Base-by-base conservation (phyloP, 2,797 vertebrate genomes). In the Peromyscus aztecus region DNA sequence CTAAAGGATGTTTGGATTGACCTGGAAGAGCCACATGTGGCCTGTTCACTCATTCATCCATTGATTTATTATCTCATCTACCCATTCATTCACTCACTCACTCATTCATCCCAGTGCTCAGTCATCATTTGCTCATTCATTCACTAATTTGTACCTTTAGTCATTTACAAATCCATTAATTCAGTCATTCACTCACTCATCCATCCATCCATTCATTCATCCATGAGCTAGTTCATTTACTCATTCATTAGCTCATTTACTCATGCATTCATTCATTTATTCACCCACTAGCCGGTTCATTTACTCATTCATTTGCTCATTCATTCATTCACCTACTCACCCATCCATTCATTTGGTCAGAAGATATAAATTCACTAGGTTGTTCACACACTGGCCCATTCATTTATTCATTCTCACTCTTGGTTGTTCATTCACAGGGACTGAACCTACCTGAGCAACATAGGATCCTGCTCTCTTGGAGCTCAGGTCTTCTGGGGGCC, bases 201-300 rank as follows among this genome's bases (percentile, higher is more conserved):
- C 2, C 43, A 23, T 14, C 19, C 40, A 57, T 16, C 13, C 49
- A 73, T 17, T 9, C 29, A 69, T 4, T 34, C 43, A n/a, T 69
- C 24, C 10, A 37, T 3, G 49, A 49, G 49, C n/a, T 24, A 40
- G 49, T 17, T n/a, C 29, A 19, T 61, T 55, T 10, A 11, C 0
- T 1, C 52, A 80, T 2, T 21, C 4, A 23, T 4, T 12, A 0
- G 8, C 4, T n/a, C 29, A 31, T 3, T 4, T 2, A 24, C 29
- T 10, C 49, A 83, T 4, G 46, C 24, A 59, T 59, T 8, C 21
- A 61, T 61, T 9, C 19, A 40, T 16, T 11, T 2, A 29, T 0
- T 63, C 59, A 63, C 14, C 14, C n/a, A 61, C 16, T 16, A 55
- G 52, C 14, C 13, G 16, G 55, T 55, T 55, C 55, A 55, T 55